Evolutionary conservation across 2,797 vertebrate genomes (phyloP), one percentile per base, ranked within the genome.

Genomic region (Spea hammondii): DNA sequence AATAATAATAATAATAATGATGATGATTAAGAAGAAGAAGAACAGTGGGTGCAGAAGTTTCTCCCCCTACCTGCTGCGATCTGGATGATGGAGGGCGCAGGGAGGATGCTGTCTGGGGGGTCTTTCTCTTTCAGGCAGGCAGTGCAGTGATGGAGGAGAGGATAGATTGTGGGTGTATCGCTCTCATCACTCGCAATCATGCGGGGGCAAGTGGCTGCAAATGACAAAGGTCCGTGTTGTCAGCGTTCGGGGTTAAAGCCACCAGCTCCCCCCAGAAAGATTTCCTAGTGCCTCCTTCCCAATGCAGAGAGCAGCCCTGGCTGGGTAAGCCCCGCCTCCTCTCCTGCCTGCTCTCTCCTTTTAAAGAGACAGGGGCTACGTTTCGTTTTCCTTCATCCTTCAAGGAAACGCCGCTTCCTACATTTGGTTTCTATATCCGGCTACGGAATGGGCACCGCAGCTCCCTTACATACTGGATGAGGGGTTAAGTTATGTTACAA

Each of bases 281-380:
- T 51, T 17, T 59, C 67, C 78, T 12, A 49, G 77, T 17, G 71
- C 65, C 70, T 69, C 72, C 57, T 59, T n/a, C 6, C 8, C 51
- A 12, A 12, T 6, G 51, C 53, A 54, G 10, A 46, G 7, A 46
- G 47, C 51, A 62, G 49, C 47, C 47, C 65, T 69, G 57, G 8
- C 47, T 13, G 5, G 8, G 66, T n/a, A 10, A 48, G 59, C 62
- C 13, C 70, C 70, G 45, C 77, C 77, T 54, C 62, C 64, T 50
- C 53, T 55, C 66, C 72, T 8, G 72, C 78, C 78, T 75, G 32
- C 64, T 75, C 65, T 72, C 79, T 81, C 67, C 46, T 71, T 74
- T 81, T 81, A 76, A 81, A 76, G 79, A 4, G 17, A 62, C 72
- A 79, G 72, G 6, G 9, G 12, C 46, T 2, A 32, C 47, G 6